Percentiles rank a stretch among this genome's conserved stretches.
phyloP scores from a whole-genome alignment of 2,797 vertebrate species.

The Cygnus olor region DNA sequence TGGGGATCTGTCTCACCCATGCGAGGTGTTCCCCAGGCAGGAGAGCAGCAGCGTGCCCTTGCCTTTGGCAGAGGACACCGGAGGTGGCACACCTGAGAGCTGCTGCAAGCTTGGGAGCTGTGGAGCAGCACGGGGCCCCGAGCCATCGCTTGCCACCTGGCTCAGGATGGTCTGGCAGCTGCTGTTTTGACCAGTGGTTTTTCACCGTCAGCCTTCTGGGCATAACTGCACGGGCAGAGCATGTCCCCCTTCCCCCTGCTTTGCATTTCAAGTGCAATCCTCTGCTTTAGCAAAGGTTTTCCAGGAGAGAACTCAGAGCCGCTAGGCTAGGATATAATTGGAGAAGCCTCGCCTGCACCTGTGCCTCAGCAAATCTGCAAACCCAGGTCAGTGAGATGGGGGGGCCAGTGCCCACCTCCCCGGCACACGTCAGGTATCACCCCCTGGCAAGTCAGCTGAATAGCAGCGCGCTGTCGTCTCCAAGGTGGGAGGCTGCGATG shows the following conservation, averaged over 20 bases:
- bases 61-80: no score
- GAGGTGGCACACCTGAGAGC: background rate
- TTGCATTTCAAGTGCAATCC: background rate
- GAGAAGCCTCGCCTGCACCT: background rate
- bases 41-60: background rate
- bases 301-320: background rate
- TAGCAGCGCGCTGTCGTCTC: background rate
- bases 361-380: background rate
- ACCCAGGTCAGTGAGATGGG: background rate
- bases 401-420: background rate
- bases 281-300: background rate
- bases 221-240: background rate
- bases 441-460: slow-evolving; percentile 40
- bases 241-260: background rate
- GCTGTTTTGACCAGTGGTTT: background rate
- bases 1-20: background rate
- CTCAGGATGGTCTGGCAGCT: slow-evolving; percentile 11
- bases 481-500: slow-evolving; percentile 46
- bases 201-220: background rate
- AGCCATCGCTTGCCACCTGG: background rate
- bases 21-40: background rate
- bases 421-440: background rate
- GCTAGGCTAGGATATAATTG: background rate
- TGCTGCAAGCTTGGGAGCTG: background rate
- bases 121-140: background rate